Evolutionary conservation across 2,113 vertebrate genomes (phyloP), one percentile per base, ranked within the genome.

Genomic region (Mesembrinibis cayennensis): DNA sequence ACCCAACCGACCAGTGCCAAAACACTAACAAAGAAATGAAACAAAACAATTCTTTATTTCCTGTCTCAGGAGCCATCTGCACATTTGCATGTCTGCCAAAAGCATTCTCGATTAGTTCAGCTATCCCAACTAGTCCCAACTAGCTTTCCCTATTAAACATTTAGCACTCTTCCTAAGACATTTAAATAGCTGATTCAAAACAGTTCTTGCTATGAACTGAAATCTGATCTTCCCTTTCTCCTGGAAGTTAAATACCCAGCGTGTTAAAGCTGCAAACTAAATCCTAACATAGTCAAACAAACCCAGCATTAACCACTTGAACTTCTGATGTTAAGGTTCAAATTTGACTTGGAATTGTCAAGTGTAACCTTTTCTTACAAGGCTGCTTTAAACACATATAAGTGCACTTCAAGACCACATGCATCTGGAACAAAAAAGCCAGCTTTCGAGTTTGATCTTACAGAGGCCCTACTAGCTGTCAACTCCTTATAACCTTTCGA

Each of bases 241-340:
- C 78, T 95, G 74, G 59, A 97, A 93, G 87, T 90, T 71, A 94
- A 95, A 95, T 50, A 73, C 18, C 23, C 84, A 77, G 70, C 2
- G 5, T 70, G 82, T 91, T 87, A 97, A 94, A 93, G 83, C 78
- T 90, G 92, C 94, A 95, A 91, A 94, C 93, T 95, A 95, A 97
- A 96, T 91, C 94, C 94, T 94, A 97, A 94, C 81, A 80, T 16
- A 95, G 94, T 93, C 94, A 96, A 96, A 97, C 95, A 95, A 97
- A 95, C 66, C 66, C 66, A 87, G 63, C 74, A 95, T 96, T 97
- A 97, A 91, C 93, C 87, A 95, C 93, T 97, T 97, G 95, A 97
- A 97, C 96, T 97, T 84, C 89, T 91, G 32, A 62, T 84, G 87
- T 58, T 90, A 94, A 93, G 93, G 94, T 94, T 97, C 94, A 95